phyloP scores from a whole-genome alignment of 1,140 invertebrate species.

The Cyclargus thomasi region DNA sequence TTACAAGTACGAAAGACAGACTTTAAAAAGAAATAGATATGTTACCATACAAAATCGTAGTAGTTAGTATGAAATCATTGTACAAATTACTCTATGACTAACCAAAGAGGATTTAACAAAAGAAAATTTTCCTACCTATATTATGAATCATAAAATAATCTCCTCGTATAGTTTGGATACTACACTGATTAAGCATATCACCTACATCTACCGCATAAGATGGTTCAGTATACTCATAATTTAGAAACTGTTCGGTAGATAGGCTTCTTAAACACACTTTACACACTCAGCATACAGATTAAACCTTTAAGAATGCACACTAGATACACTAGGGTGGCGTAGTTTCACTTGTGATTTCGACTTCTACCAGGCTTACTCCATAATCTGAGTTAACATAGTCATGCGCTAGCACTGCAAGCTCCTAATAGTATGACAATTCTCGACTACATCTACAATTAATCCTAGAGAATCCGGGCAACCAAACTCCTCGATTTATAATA shows the following conservation, averaged over 20 bases:
- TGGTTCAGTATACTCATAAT: constrained; percentile 18
- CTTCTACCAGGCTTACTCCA: constrained; percentile 2
- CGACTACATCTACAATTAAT: constrained; percentile 54
- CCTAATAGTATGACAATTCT: constrained; percentile 60
- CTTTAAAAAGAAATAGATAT: not conserved
- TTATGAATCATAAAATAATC: constrained; percentile 38
- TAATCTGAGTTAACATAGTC: constrained; percentile 26
- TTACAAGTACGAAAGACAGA: not conserved
- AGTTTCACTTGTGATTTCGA: not conserved
- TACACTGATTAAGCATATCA: constrained; percentile 59
- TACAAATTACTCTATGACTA: not conserved
- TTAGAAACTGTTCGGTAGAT: not conserved
- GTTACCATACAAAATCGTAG: not conserved
- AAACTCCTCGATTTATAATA: constrained; percentile 56
- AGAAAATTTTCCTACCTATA: constrained; percentile 4
- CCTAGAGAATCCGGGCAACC: constrained; percentile 61
- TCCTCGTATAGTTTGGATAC: constrained; percentile 49
- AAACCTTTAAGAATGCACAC: not conserved
- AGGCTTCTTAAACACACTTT: not conserved
- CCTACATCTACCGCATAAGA: constrained; percentile 37
- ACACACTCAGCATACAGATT: constrained; percentile 8
- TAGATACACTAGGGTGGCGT: not conserved
- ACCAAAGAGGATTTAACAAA: not conserved
- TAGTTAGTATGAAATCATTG: not conserved
- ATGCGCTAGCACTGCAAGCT: constrained; percentile 59